These are phyloP conservation scores for Podarcis lilfordi DNA, from an alignment of 2,797 vertebrate genomes.

Conservation along the genomic window DNA sequence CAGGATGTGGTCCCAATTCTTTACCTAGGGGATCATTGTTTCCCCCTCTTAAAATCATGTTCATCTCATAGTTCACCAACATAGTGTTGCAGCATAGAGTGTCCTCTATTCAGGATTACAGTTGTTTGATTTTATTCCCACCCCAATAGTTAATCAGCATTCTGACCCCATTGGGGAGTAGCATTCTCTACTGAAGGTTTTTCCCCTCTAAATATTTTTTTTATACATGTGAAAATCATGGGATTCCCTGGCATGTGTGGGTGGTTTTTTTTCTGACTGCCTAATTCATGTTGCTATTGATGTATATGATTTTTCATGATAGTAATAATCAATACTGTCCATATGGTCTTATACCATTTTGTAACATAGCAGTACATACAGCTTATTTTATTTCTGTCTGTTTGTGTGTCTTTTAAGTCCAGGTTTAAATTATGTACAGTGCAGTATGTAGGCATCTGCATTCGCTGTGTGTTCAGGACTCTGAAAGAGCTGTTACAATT, in stretches of 20 bases:
- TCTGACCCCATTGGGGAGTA: background rate
- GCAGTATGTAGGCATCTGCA: slow-evolving; percentile 23
- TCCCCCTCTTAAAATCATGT: slow-evolving; percentile 22
- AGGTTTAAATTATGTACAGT: background rate
- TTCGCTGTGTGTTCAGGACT: slow-evolving; percentile 12
- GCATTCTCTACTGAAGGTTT: background rate
- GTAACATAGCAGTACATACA: background rate
- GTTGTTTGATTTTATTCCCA: background rate
- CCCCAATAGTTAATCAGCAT: background rate
- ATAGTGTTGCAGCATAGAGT: background rate
- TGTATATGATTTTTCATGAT: slow-evolving; percentile 5
- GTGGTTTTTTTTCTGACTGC: background rate
- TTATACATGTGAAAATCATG: background rate
- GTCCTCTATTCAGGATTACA: background rate
- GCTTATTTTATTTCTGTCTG: background rate
- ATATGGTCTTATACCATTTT: slow-evolving; percentile 2
- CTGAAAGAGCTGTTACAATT: background rate
- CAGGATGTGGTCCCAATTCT: background rate
- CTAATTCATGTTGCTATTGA: background rate
- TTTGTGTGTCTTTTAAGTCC: background rate
- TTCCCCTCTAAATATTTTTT: background rate
- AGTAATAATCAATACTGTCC: slow-evolving; percentile 9
- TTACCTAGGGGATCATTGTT: background rate
- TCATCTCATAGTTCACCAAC: background rate
- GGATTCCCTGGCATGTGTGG: background rate